Percentiles rank a stretch among this genome's conserved stretches.
phyloP scores from a whole-genome alignment of 2,113 vertebrate genomes.

The Salminus brasiliensis region DNA sequence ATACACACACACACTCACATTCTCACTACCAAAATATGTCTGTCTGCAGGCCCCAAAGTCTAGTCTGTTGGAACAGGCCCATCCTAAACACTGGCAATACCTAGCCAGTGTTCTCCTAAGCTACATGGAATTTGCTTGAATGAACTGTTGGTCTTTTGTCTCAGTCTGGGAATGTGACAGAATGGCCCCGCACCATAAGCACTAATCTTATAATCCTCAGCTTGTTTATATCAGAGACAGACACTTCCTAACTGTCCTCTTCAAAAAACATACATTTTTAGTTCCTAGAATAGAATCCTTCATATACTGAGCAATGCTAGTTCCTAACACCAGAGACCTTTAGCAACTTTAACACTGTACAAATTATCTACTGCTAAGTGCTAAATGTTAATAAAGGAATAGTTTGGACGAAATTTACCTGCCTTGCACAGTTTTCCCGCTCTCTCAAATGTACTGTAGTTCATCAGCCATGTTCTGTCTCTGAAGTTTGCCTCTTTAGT shows the following conservation, averaged over 20 bases:
- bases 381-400: too few relatives aligned
- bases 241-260: conserved; percentile 2
- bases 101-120: conserved; percentile 51
- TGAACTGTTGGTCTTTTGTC: conserved; percentile 31
- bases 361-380: too few relatives aligned
- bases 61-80: conserved; percentile 66
- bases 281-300: too few relatives aligned
- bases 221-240: conserved; percentile 22
- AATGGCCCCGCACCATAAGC: conserved; percentile 9
- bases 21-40: conserved; percentile 56
- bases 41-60: conserved; percentile 59
- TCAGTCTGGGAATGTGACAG: conserved; percentile 38
- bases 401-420: too few relatives aligned
- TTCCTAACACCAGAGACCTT: too few relatives aligned
- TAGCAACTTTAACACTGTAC: too few relatives aligned
- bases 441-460: too few relatives aligned
- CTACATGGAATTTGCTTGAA: conserved; percentile 30
- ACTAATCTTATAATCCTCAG: background rate
- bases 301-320: too few relatives aligned
- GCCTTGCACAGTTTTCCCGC: too few relatives aligned
- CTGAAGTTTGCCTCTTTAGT: too few relatives aligned
- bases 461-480: too few relatives aligned
- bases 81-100: conserved; percentile 60
- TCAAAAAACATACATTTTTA: background rate
- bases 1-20: conserved; percentile 32